These are phyloP conservation scores for Augiades crinisus DNA, from an alignment of 2,888 invertebrate genomes.

Conservation along the genomic window DNA sequence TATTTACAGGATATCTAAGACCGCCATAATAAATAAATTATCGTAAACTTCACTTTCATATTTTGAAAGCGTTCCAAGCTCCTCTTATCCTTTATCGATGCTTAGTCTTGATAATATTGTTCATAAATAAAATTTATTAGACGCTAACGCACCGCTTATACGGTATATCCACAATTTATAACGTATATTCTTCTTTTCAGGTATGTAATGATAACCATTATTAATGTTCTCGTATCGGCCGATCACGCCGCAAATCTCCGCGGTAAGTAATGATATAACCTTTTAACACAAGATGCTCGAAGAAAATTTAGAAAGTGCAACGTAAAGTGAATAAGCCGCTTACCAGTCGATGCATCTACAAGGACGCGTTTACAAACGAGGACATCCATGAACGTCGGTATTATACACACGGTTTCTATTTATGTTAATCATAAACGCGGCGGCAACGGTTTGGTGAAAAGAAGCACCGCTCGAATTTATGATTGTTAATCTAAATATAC, in stretches of 20 bases:
- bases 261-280: constrained; percentile 34
- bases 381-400: not conserved
- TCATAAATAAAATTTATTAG: constrained; percentile 37
- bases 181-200: constrained; percentile 45
- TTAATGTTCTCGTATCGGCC: constrained; percentile 4
- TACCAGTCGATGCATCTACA: constrained; percentile 4
- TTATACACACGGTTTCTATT: not conserved
- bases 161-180: constrained; percentile 41
- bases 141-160: constrained; percentile 38
- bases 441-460: too few relatives aligned
- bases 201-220: constrained; percentile 31
- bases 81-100: not conserved
- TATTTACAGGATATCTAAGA: too few relatives aligned
- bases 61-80: too few relatives aligned
- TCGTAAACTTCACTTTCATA: too few relatives aligned
- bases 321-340: constrained; percentile 7
- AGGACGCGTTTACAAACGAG: constrained; percentile 11
- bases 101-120: not conserved
- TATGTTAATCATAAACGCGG: not conserved
- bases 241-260: constrained; percentile 28
- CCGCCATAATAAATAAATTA: too few relatives aligned
- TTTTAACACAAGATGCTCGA: constrained; percentile 29
- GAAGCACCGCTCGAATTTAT: too few relatives aligned
- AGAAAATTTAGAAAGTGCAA: constrained; percentile 31
- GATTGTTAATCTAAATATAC: too few relatives aligned